phyloP scores from a whole-genome alignment of 2,797 vertebrate species.

The Anas bahamensis region DNA sequence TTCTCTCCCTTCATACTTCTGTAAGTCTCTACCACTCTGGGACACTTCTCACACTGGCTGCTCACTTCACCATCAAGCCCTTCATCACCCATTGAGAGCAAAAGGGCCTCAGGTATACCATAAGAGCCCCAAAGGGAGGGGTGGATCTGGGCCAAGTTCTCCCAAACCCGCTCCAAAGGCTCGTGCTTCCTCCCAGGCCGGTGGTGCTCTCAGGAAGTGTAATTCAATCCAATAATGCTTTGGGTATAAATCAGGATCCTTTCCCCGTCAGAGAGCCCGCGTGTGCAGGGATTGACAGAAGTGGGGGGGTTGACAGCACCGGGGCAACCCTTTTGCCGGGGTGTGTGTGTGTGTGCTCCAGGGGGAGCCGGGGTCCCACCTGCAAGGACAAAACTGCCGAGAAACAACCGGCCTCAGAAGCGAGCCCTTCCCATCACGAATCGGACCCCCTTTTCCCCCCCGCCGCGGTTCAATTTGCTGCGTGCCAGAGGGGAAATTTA shows the following conservation, averaged over 20 bases:
- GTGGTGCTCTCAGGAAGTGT: fast-evolving
- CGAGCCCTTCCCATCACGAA: not conserved
- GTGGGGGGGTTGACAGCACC: not conserved
- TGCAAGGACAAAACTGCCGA: not conserved
- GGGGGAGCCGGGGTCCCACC: not conserved
- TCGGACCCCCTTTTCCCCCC: not conserved
- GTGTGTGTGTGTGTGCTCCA: no score
- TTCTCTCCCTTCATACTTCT: not conserved
- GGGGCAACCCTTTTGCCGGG: fast-evolving
- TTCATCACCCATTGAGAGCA: not conserved
- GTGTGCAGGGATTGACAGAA: not conserved
- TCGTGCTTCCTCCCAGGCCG: fast-evolving
- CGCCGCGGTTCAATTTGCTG: not conserved
- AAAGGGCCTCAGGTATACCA: fast-evolving
- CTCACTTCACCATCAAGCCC: not conserved
- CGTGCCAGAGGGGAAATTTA: not conserved
- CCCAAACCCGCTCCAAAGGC: not conserved
- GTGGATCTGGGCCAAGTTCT: fast-evolving
- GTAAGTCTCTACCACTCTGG: fast-evolving
- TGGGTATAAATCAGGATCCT: not conserved
- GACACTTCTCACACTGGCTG: not conserved
- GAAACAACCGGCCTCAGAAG: not conserved
- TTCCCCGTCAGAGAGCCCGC: not conserved
- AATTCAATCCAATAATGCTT: not conserved
- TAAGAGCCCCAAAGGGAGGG: not conserved